A percentile compares a stretch with the other conserved stretches of the same genome.
These are phyloP conservation scores for Blastobasis adustella DNA, from an alignment of 2,888 invertebrate genomes.

Conservation along the genomic window DNA sequence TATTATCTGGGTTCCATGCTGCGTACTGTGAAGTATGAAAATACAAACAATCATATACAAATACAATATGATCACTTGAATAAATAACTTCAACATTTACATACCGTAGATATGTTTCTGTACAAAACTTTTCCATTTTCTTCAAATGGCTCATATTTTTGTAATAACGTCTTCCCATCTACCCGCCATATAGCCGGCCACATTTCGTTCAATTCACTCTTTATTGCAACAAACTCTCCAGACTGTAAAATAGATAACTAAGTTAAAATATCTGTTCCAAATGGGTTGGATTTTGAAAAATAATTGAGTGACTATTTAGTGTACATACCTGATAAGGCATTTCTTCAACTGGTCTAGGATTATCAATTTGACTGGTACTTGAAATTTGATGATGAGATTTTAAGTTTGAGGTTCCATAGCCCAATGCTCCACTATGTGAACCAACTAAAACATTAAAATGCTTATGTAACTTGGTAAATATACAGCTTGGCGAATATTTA, in stretches of 20 bases:
- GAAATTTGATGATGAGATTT: slow-evolving; percentile 68
- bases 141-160: slow-evolving; percentile 89
- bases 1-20: slow-evolving; percentile 88
- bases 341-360: slow-evolving; percentile 63
- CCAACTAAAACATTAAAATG: slow-evolving; percentile 50
- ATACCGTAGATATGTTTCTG: slow-evolving; percentile 90
- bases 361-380: slow-evolving; percentile 54
- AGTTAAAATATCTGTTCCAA: background rate
- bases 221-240: slow-evolving; percentile 91
- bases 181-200: slow-evolving; percentile 94
- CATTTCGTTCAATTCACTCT: slow-evolving; percentile 85
- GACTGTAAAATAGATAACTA: slow-evolving; percentile 73
- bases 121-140: slow-evolving; percentile 88
- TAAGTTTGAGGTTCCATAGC: slow-evolving; percentile 72
- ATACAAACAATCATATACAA: background rate
- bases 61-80: too few relatives aligned
- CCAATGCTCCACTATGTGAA: slow-evolving; percentile 73
- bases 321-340: slow-evolving; percentile 75
- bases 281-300: background rate
- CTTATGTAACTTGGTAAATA: background rate
- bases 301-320: background rate
- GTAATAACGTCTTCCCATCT: slow-evolving; percentile 87
- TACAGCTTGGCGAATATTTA: background rate
- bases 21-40: slow-evolving; percentile 78
- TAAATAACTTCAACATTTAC: slow-evolving; percentile 21